Base-by-base conservation (phyloP, 2,797 vertebrate genomes). In the Tarsius wallacei region DNA sequence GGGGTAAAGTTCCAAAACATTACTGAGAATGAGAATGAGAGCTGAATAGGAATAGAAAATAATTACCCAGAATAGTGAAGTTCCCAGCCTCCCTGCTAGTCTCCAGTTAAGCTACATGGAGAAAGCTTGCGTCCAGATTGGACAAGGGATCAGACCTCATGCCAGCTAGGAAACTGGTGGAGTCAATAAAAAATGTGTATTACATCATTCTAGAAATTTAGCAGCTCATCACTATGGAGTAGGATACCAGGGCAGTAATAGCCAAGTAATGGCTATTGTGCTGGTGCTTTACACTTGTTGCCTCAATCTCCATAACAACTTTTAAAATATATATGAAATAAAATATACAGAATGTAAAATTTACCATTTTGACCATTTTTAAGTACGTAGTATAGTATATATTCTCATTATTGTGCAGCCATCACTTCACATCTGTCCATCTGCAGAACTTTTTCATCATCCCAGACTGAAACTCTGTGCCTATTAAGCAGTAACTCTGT, bases 31-130 rank as follows among this genome's bases (percentile, higher is more conserved):
- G 63, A 95, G 59, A 94, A 77, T 33, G 26, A 21, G 21, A 77
- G 11, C 74, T 87, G 71, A 90, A 21, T 68, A 90, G 53, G 76
- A 94, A 95, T 71, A 77, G 31, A 94, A 95, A 91, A 70, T 90
- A 95, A 93, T 78, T 55, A 26, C 12, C 82, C 36, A 51, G 88
- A 88, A 84, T 80, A 63, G 5, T 87, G 55, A 88, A 59, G 7
- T 90, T 19, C 28, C 74, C 17, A 42, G 7, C 31, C 51, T 88
- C 42, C 51, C 33, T 81, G 13, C 53, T 92, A n/a, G 59, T 93
- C 28, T 86, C 31, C 21, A 80, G 8, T 80, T 87, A 95, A 55
- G 17, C 71, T 91, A 7, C 28, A 15, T 61, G 13, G 63, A 90
- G 42, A 88, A 86, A 73, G 7, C 63, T 71, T 90, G 53, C 73